Conservation (phyloP, 2,888 invertebrate species). For the Bimastos eiseni region DNA sequence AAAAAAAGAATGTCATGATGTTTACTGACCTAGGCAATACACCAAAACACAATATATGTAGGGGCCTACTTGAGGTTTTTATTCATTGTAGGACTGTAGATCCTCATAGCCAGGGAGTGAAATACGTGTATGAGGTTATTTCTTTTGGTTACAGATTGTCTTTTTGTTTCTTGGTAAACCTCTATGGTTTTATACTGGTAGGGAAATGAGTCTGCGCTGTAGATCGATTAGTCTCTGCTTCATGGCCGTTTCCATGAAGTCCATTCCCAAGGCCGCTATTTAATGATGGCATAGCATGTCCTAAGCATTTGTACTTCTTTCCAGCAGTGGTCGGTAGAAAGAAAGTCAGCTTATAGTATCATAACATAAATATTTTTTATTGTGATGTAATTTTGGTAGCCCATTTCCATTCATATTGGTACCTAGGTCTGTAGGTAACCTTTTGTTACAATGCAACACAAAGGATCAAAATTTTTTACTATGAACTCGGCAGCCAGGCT, state of each 20-base stretch:
- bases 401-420: background rate
- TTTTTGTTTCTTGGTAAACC: background rate
- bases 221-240: background rate
- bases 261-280: background rate
- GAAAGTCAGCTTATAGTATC: background rate
- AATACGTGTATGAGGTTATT: background rate
- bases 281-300: constrained; percentile 13
- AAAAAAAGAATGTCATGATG: too few relatives aligned
- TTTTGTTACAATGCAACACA: too few relatives aligned
- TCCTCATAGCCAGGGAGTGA: background rate
- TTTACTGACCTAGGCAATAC: too few relatives aligned
- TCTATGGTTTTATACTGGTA: background rate
- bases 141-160: background rate
- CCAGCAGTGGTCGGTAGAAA: background rate
- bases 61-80: too few relatives aligned
- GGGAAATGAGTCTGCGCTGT: background rate
- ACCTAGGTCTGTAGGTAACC: too few relatives aligned
- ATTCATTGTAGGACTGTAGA: background rate
- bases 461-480: too few relatives aligned
- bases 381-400: background rate
- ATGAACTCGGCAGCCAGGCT: too few relatives aligned
- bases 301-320: background rate
- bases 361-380: background rate
- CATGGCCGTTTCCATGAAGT: background rate
- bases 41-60: too few relatives aligned